These are phyloP conservation scores for Pseudorhiza aurosa DNA, from an alignment of 30 jellyfish, hydroid and myxozoan species.

Conservation along the genomic window DNA sequence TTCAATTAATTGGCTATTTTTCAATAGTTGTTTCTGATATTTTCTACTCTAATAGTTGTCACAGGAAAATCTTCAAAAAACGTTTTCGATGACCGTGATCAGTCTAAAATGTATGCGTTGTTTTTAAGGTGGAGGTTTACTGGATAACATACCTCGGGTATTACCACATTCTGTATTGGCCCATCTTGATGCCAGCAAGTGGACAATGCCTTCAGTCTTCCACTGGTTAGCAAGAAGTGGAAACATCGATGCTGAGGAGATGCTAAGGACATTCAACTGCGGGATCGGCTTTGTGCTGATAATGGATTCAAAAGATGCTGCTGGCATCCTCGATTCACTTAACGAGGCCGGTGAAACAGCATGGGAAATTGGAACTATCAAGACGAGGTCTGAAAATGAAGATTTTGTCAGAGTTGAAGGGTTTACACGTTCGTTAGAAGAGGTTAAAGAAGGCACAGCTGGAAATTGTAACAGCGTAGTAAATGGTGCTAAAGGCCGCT, in stretches of 20 bases:
- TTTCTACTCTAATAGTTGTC: not conserved
- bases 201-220: conserved; percentile 87
- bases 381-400: conserved; percentile 12
- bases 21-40: not conserved
- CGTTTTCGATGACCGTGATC: no score
- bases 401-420: conserved; percentile 38
- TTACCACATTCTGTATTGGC: conserved; percentile 57
- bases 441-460: not conserved
- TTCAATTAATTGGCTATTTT: no score
- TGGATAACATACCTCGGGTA: conserved; percentile 91
- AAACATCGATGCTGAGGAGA: conserved; percentile 62
- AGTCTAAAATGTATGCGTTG: no score
- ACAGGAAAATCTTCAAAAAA: no score
- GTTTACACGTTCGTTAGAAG: conserved; percentile 23
- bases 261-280: conserved; percentile 89
- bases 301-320: conserved; percentile 16
- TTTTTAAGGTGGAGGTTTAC: conserved; percentile 89
- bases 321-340: conserved; percentile 35
- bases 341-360: conserved; percentile 64
- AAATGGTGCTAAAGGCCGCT: not conserved
- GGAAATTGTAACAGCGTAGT: not conserved
- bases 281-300: conserved; percentile 87
- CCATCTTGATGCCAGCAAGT: conserved; percentile 63
- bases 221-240: conserved; percentile 80
- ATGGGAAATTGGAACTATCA: conserved; percentile 66